phyloP scores from a whole-genome alignment of 92 coral and sea anemone genomes.

The Epizoanthus scotinus region DNA sequence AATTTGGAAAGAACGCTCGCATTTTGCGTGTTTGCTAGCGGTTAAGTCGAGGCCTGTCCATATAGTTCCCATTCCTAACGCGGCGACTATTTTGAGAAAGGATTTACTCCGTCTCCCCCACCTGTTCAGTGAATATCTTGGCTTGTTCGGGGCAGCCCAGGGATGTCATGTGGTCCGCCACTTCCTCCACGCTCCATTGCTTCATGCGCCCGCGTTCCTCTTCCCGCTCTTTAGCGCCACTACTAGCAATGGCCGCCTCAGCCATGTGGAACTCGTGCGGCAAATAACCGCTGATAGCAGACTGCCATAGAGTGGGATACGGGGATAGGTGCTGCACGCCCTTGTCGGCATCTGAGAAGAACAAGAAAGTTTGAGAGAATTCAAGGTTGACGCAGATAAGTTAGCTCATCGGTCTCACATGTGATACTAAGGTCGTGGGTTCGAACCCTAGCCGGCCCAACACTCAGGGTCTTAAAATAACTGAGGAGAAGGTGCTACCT shows the following conservation, averaged over 20 bases:
- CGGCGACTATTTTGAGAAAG: too few relatives aligned
- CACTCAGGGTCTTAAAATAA: too few relatives aligned
- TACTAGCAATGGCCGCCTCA: constrained; percentile 45
- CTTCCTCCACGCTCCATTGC: constrained; percentile 56
- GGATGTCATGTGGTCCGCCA: constrained; percentile 54
- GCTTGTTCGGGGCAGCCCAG: constrained; percentile 63
- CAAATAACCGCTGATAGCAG: constrained; percentile 40
- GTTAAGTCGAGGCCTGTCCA: too few relatives aligned
- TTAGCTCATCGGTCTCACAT: too few relatives aligned
- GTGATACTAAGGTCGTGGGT: too few relatives aligned
- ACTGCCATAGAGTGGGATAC: constrained; percentile 61
- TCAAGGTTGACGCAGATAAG: background rate
- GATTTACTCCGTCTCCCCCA: background rate
- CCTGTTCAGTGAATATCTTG: constrained; percentile 58
- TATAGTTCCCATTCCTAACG: too few relatives aligned
- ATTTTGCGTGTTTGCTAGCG: too few relatives aligned
- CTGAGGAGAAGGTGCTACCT: too few relatives aligned
- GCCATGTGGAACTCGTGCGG: constrained; percentile 49
- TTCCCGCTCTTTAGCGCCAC: constrained; percentile 52
- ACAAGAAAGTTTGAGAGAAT: background rate
- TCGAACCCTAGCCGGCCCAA: too few relatives aligned
- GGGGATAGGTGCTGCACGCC: constrained; percentile 64
- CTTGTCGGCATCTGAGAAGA: constrained; percentile 60
- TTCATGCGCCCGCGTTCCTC: constrained; percentile 42
- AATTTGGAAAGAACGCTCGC: too few relatives aligned